Conservation (phyloP, 2,888 invertebrate species). For the Melikaiella ostensackeni region DNA sequence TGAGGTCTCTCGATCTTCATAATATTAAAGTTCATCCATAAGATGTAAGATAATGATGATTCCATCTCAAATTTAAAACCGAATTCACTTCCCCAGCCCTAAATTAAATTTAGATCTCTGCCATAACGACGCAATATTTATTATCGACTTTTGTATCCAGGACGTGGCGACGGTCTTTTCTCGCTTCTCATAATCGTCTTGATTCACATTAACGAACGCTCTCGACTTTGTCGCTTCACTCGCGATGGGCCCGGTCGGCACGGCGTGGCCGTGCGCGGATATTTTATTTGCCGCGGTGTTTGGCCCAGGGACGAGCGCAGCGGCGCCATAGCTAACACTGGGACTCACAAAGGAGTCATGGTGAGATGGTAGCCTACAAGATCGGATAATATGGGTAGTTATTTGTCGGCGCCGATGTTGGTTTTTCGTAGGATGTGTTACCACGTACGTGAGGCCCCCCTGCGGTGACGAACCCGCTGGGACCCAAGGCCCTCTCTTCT, state of each 20-base stretch:
- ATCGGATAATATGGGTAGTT: slow-evolving; percentile 76
- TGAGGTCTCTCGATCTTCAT: neutral
- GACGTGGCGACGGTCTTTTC: slow-evolving; percentile 8
- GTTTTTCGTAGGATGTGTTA: slow-evolving; percentile 69
- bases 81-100: slow-evolving; percentile 21
- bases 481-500: slow-evolving; percentile 51
- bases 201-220: slow-evolving; percentile 18
- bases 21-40: neutral
- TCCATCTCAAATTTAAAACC: slow-evolving; percentile 16
- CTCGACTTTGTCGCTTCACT: slow-evolving; percentile 30
- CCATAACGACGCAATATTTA: slow-evolving; percentile 37
- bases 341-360: slow-evolving; percentile 71
- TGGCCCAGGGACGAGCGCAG: slow-evolving; percentile 47
- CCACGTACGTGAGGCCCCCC: slow-evolving; percentile 71
- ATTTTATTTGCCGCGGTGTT: slow-evolving; percentile 51
- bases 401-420: slow-evolving; percentile 77
- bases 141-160: slow-evolving; percentile 33
- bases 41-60: slow-evolving; percentile 32
- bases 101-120: slow-evolving; percentile 28
- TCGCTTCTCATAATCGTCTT: slow-evolving; percentile 36
- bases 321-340: slow-evolving; percentile 65
- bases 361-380: slow-evolving; percentile 76
- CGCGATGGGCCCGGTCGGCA: neutral
- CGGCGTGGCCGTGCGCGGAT: slow-evolving; percentile 20
- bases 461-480: slow-evolving; percentile 72